Evolutionary conservation across 2,797 vertebrate species (phyloP).

Genomic region (Eleutherodactylus coqui): DNA sequence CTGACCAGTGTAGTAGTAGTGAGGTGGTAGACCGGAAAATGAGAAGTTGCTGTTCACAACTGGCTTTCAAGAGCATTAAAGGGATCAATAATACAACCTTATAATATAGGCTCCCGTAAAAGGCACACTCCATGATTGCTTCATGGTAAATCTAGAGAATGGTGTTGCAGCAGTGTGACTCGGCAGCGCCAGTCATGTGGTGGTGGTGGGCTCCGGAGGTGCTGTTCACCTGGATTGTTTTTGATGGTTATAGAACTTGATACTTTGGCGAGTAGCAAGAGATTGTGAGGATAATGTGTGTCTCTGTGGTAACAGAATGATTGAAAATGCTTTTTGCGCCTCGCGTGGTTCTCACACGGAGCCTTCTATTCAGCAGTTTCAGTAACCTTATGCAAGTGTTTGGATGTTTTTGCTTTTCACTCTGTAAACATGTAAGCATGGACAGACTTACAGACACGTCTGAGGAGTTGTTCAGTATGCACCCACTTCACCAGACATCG

Average conservation of each 20-base stretch:
- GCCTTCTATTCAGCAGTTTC: too few species aligned
- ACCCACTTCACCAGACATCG: too few species aligned
- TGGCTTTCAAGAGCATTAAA: slow-evolving; percentile 36
- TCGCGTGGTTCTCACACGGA: too few species aligned
- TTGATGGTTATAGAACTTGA: neutral
- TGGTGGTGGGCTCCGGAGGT: neutral
- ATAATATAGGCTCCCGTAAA: slow-evolving; percentile 41
- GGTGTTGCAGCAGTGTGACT: neutral
- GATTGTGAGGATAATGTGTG: neutral
- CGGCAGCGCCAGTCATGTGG: neutral
- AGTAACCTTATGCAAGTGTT: too few species aligned
- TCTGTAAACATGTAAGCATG: too few species aligned
- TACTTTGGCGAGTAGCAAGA: neutral
- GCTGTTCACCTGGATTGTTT: neutral
- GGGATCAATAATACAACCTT: slow-evolving; percentile 50
- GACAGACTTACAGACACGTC: too few species aligned
- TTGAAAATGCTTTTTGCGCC: neutral
- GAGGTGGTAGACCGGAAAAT: too few species aligned
- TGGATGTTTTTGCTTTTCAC: too few species aligned
- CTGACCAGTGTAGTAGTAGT: too few species aligned
- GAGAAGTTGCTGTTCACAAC: slow-evolving; percentile 47
- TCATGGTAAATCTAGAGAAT: slow-evolving; percentile 34
- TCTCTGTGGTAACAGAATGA: neutral
- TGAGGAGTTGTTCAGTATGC: too few species aligned
- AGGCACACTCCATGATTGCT: slow-evolving; percentile 28